phyloP scores from a whole-genome alignment of 2,797 vertebrate species.

The Acrossocheilus fasciatus region DNA sequence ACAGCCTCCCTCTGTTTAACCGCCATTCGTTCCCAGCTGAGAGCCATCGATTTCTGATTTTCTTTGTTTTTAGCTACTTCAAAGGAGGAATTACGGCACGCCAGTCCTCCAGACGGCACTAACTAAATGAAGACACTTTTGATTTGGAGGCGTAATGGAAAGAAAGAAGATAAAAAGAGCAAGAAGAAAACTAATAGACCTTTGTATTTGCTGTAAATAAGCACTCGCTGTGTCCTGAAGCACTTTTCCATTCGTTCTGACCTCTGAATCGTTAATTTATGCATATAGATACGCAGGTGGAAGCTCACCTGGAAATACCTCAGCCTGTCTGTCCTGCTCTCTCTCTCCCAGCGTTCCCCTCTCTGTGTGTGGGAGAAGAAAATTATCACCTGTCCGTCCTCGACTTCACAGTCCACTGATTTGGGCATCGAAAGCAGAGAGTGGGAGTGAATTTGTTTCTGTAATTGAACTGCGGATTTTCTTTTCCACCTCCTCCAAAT shows the following conservation, averaged over 20 bases:
- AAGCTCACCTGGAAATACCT: slow-evolving; percentile 73
- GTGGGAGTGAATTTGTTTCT: slow-evolving; percentile 58
- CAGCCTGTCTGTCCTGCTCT: slow-evolving; percentile 61
- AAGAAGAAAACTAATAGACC: slow-evolving; percentile 52
- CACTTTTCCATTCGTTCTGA: slow-evolving; percentile 76
- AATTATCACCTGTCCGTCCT: slow-evolving; percentile 45
- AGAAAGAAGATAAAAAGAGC: slow-evolving; percentile 50
- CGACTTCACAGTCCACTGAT: slow-evolving; percentile 56
- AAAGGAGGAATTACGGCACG: slow-evolving; percentile 47
- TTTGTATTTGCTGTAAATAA: slow-evolving; percentile 82
- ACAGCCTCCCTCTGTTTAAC: slow-evolving; percentile 1
- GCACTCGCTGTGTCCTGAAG: slow-evolving; percentile 78
- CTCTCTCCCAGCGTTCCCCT: slow-evolving; percentile 42
- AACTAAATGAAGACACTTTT: slow-evolving; percentile 62
- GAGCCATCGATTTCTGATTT: slow-evolving; percentile 47
- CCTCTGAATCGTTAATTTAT: slow-evolving; percentile 76
- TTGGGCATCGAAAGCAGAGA: slow-evolving; percentile 59
- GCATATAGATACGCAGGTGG: slow-evolving; percentile 78
- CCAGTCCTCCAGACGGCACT: slow-evolving; percentile 60
- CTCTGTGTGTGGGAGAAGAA: slow-evolving; percentile 61
- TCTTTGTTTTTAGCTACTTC: slow-evolving; percentile 64
- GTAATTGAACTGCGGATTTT: slow-evolving; percentile 48
- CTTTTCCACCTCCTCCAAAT: slow-evolving; percentile 4
- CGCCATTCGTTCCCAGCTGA: neutral
- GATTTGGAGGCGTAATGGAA: slow-evolving; percentile 48